Conservation (phyloP, 2,888 invertebrate genomes). For the Phymatocera aterrima region DNA sequence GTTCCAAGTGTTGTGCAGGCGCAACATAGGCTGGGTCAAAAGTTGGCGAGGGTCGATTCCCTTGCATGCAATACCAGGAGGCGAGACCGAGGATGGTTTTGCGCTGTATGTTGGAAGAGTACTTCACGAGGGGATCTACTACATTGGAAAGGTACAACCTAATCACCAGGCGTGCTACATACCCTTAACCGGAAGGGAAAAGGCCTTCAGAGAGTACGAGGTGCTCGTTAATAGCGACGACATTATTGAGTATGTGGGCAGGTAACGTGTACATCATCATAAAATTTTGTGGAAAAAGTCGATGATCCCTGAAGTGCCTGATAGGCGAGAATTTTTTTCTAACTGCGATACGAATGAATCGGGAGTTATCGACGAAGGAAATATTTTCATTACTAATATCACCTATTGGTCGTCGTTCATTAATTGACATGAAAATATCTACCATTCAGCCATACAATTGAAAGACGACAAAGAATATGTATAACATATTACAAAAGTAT, state of each 20-base stretch:
- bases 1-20: conserved; percentile 65
- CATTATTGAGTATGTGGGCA: conserved; percentile 60
- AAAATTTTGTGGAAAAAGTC: not conserved
- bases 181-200: conserved; percentile 61
- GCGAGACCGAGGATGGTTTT: conserved; percentile 64
- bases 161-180: conserved; percentile 66
- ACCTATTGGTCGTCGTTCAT: not conserved
- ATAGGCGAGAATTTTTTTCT: no score
- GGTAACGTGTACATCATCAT: conserved; percentile 52
- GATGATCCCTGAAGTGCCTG: not conserved
- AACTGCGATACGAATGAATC: not conserved
- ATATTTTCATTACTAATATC: not conserved
- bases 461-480: no score
- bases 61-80: conserved; percentile 66
- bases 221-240: conserved; percentile 64
- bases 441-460: no score
- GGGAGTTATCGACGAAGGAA: not conserved
- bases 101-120: conserved; percentile 66
- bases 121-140: conserved; percentile 60
- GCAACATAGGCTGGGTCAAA: conserved; percentile 63
- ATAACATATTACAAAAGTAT: no score
- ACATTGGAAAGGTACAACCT: conserved; percentile 67
- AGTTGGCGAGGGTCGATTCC: conserved; percentile 66
- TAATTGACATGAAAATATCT: not conserved
- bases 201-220: conserved; percentile 64